Conservation (phyloP, 2,113 vertebrate genomes). For the Arenaria interpres region DNA sequence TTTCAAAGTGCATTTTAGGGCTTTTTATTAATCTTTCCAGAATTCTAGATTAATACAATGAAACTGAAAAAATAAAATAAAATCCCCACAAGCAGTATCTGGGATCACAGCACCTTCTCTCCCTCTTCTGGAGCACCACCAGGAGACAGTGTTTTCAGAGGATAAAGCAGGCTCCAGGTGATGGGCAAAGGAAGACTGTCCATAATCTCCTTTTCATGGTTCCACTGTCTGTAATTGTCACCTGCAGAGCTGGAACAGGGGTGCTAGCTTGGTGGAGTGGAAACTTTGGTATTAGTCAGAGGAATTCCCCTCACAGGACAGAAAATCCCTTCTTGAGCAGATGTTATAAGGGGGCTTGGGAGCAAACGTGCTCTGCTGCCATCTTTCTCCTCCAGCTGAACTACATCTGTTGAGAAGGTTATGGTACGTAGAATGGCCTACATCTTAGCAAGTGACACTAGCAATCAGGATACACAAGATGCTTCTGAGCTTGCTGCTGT, state of each 20-base stretch:
- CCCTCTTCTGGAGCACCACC: neutral
- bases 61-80: neutral
- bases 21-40: neutral
- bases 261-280: neutral
- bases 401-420: neutral
- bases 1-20: neutral
- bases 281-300: neutral
- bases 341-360: neutral
- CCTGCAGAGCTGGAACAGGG: neutral
- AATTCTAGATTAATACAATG: neutral
- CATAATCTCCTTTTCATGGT: neutral
- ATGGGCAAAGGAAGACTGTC: neutral
- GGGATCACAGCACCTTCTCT: neutral
- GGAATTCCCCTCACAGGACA: neutral
- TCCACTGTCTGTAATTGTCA: neutral
- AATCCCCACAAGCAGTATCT: neutral
- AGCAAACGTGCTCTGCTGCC: neutral
- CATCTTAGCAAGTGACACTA: neutral
- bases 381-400: neutral
- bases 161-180: neutral
- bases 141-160: neutral
- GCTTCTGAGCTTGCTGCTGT: neutral
- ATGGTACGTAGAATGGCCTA: neutral
- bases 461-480: neutral
- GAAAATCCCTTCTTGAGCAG: neutral